Evolutionary conservation across 1,140 invertebrate genomes (phyloP).

Genomic region (Onthophagus taurus): DNA sequence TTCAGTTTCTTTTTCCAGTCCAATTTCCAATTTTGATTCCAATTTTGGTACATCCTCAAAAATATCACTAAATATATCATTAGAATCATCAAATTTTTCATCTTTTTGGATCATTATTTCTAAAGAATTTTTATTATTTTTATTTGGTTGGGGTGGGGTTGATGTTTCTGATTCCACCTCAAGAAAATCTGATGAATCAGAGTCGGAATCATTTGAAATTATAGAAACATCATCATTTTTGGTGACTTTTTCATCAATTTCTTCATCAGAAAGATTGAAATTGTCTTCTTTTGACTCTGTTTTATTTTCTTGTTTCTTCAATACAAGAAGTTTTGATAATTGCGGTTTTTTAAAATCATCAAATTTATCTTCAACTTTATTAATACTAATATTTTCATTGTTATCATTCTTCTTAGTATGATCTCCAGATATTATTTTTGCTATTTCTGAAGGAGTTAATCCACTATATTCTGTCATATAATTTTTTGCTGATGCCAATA

Average conservation of each 20-base stretch:
- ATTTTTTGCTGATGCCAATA: constrained; percentile 43
- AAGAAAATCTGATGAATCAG: constrained; percentile 38
- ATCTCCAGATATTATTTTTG: constrained; percentile 40
- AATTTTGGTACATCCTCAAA: too few relatives aligned
- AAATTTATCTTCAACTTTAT: not conserved
- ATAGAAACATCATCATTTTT: constrained; percentile 2
- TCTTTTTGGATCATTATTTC: constrained; percentile 36
- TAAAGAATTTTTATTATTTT: constrained; percentile 18
- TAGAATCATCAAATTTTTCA: constrained; percentile 42
- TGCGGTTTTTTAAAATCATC: constrained; percentile 9
- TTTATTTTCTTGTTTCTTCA: constrained; percentile 1
- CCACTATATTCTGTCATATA: constrained; percentile 68
- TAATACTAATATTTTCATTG: constrained; percentile 3
- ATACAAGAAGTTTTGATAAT: not conserved
- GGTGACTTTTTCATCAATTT: not conserved
- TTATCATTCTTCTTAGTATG: not conserved
- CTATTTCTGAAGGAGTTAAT: constrained; percentile 60
- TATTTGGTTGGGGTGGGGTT: constrained; percentile 7
- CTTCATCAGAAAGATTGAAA: not conserved
- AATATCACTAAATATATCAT: constrained; percentile 61
- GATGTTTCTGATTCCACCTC: constrained; percentile 39
- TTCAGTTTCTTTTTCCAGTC: not conserved
- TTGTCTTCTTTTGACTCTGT: not conserved
- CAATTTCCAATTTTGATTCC: too few relatives aligned
- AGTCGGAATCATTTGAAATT: not conserved